Percentiles rank a stretch among this genome's conserved stretches.
Conservation (phyloP, 2,888 invertebrate genomes). For the Ceraclea dissimilis region DNA sequence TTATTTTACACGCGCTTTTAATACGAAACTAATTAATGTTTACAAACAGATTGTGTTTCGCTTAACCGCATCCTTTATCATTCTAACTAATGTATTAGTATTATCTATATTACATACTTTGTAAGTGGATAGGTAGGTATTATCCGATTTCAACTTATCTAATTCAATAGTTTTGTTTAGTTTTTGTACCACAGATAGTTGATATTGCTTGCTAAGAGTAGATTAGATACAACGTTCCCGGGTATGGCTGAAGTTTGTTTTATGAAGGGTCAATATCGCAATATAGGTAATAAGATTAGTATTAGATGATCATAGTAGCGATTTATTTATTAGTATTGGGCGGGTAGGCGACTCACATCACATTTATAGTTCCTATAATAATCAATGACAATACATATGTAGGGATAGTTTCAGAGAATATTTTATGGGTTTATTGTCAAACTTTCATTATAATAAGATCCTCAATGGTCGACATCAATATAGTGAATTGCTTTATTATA, state of each 20-base stretch:
- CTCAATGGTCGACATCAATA: not conserved
- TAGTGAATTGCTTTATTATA: too few species aligned
- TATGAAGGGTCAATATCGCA: conserved; percentile 17
- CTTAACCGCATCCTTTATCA: too few species aligned
- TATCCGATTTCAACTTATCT: not conserved
- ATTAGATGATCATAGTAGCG: conserved; percentile 8
- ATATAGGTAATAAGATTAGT: conserved; percentile 21
- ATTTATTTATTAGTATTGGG: conserved; percentile 16
- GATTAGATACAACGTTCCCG: not conserved
- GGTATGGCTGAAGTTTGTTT: conserved; percentile 6
- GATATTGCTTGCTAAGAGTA: not conserved
- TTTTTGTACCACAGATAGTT: not conserved
- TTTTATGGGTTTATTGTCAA: not conserved
- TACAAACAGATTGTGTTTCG: too few species aligned
- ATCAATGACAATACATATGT: not conserved
- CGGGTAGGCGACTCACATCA: not conserved
- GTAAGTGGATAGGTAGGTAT: not conserved
- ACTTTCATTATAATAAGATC: not conserved
- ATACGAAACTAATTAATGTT: too few species aligned
- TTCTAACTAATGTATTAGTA: too few species aligned
- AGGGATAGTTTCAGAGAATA: not conserved
- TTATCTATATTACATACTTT: too few species aligned
- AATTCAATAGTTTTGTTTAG: not conserved
- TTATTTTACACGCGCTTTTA: too few species aligned
- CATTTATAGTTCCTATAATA: not conserved